These are phyloP conservation scores for Salarias fasciatus DNA, from an alignment of 2,797 vertebrate species.

Conservation along the genomic window DNA sequence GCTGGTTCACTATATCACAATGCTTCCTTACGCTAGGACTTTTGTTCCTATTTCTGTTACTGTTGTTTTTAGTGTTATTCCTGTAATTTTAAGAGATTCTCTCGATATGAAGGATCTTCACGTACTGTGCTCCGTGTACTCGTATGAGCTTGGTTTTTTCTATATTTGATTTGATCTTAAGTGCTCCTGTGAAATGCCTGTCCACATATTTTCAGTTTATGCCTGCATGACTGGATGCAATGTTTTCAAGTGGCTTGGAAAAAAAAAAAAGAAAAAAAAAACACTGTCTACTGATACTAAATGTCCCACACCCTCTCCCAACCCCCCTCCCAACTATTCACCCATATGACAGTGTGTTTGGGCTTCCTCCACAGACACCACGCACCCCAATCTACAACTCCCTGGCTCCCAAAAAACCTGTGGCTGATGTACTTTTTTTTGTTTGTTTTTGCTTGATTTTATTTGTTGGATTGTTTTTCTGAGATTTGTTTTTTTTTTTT, in stretches of 20 bases:
- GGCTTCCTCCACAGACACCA: conserved; percentile 90
- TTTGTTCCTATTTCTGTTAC: conserved; percentile 68
- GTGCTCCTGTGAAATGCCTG: conserved; percentile 99
- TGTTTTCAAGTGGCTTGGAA: conserved; percentile 93
- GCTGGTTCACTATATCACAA: conserved; percentile 76
- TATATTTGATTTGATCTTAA: conserved; percentile 78
- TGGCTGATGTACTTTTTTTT: conserved; percentile 76
- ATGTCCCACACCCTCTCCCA: conserved; percentile 66
- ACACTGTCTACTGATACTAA: conserved; percentile 87
- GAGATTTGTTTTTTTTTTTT: conserved; percentile 28
- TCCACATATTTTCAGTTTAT: conserved; percentile 90
- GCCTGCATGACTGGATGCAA: conserved; percentile 99
- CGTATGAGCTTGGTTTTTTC: conserved; percentile 62
- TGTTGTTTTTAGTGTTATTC: conserved; percentile 55
- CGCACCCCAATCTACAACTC: conserved; percentile 85
- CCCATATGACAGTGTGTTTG: conserved; percentile 87
- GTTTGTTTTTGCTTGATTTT: conserved; percentile 76
- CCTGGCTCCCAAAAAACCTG: conserved; percentile 89
- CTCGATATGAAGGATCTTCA: conserved; percentile 56
- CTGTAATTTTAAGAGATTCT: conserved; percentile 66
- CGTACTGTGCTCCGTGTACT: conserved; percentile 74
- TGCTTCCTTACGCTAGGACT: conserved; percentile 74
- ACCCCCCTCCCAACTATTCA: conserved; percentile 76
- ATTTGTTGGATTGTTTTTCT: conserved; percentile 18
- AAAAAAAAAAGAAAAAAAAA: no score